These are phyloP conservation scores for Bradypodion ventrale DNA, from an alignment of 2,797 vertebrate genomes.

Conservation along the genomic window DNA sequence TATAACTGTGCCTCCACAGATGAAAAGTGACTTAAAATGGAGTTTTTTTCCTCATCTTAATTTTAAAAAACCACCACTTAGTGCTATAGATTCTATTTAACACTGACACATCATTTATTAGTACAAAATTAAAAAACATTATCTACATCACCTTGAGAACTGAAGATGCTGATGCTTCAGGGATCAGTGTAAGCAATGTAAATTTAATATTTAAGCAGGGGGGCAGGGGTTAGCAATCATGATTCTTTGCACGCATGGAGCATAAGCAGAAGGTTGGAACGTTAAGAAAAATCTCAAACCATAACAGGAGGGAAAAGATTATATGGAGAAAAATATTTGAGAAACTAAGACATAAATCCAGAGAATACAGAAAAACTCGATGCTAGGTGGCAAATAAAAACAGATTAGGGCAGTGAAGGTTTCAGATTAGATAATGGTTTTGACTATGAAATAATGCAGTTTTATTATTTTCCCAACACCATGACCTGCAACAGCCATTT, in stretches of 20 bases:
- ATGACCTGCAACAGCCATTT: conserved; percentile 26
- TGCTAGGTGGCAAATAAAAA: conserved; percentile 61
- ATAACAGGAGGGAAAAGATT: conserved; percentile 46
- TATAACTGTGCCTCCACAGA: conserved; percentile 38
- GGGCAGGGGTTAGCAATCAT: conserved; percentile 75
- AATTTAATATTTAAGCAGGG: conserved; percentile 62
- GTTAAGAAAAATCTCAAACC: conserved; percentile 63
- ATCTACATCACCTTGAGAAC: conserved; percentile 70
- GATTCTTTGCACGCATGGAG: conserved; percentile 66
- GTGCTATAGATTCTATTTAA: not conserved
- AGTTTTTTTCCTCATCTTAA: not conserved
- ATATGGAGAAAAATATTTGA: conserved; percentile 49
- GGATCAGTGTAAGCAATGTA: conserved; percentile 43
- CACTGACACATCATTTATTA: not conserved
- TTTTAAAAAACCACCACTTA: not conserved
- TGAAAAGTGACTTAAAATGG: not conserved
- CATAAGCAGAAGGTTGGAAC: conserved; percentile 51
- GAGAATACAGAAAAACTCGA: conserved; percentile 47
- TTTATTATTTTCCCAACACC: not conserved
- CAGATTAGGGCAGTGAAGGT: conserved; percentile 54
- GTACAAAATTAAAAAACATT: conserved; percentile 47
- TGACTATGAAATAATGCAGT: conserved; percentile 39
- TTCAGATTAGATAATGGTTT: conserved; percentile 51
- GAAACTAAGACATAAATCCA: conserved; percentile 38
- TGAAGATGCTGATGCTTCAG: conserved; percentile 47